Base-by-base conservation (phyloP, 64 coral and sea anemone species). In the Hydrozoanthus tunicans region DNA sequence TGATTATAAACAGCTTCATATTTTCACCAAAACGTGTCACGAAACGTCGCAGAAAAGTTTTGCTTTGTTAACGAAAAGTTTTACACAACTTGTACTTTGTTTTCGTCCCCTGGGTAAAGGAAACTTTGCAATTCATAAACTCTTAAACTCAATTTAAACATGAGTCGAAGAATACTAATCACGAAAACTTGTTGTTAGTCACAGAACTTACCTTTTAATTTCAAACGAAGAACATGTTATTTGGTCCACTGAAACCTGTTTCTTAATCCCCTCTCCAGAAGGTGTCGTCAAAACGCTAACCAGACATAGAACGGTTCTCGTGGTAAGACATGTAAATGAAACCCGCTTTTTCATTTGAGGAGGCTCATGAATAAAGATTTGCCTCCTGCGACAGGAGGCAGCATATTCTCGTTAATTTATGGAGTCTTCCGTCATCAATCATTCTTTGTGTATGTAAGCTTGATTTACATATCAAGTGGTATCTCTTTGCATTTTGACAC, bases 281-380 rank as follows among this genome's bases (percentile, higher is more conserved):
- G 67, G 20, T 53, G n/a, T 68, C 59, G 64, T 86, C 53, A 43
- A 70, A 6, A 26, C 53, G 3, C 68, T 17, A 3, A 56, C 70
- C 23, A 88, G 69, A 74, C 70, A 12, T 6, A 14, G 23, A 61
- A 88, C 69, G 11, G 7, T 56, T 75, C 68, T 74, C 84, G 84
- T 88, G 68, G 84, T 70, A 26, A 74, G 69, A 17, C 11, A 88
- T 73, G 84, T 59, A 74, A 75, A 88, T 59, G 13, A 55, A 51
- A 69, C 26, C 25, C 25, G 23, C 84, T 43, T 59, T 43, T 73
- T 75, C 23, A 58, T 57, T 5, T 74, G 68, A 73, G 2, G 10
- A 24, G 26, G 68, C 67, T 88, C 70, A 88, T 88, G 54, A 88
- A 88, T 88, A 88, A 73, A 88, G 84, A 88, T 73, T 43, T 51